Evolutionary conservation across 2,797 vertebrate genomes (phyloP).

Genomic region (Kryptopterus vitreolus): DNA sequence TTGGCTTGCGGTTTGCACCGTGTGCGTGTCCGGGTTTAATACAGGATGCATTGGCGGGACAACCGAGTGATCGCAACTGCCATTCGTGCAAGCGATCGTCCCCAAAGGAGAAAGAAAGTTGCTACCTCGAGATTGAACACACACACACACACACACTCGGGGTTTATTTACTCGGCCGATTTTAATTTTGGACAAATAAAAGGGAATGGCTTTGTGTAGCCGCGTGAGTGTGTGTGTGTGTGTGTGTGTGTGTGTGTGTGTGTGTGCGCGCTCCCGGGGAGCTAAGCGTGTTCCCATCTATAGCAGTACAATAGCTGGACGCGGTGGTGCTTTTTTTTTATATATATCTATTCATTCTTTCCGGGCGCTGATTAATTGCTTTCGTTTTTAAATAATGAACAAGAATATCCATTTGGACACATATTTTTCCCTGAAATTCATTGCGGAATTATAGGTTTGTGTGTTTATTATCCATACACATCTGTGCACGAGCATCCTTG

Average conservation of each 20-base stretch:
- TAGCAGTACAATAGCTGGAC: constrained; percentile 35
- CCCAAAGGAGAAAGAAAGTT: background rate
- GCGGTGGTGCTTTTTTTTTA: background rate
- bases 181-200: background rate
- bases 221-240: background rate
- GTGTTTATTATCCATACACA: too few relatives aligned
- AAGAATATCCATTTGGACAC: too few relatives aligned
- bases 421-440: too few relatives aligned
- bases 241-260: background rate
- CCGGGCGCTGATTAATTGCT: background rate
- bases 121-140: too few relatives aligned
- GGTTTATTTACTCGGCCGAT: background rate
- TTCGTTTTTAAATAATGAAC: background rate
- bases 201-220: constrained; percentile 43
- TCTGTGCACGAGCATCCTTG: background rate
- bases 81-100: background rate
- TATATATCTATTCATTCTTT: background rate
- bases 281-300: constrained; percentile 24
- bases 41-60: constrained; percentile 44
- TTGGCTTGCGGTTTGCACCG: constrained; percentile 47
- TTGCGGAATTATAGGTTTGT: too few relatives aligned
- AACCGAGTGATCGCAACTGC: constrained; percentile 25
- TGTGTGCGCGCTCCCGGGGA: background rate
- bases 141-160: background rate
- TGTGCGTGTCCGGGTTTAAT: constrained; percentile 32